Conservation (phyloP, 2,113 vertebrate species). For the Panthera leo region DNA sequence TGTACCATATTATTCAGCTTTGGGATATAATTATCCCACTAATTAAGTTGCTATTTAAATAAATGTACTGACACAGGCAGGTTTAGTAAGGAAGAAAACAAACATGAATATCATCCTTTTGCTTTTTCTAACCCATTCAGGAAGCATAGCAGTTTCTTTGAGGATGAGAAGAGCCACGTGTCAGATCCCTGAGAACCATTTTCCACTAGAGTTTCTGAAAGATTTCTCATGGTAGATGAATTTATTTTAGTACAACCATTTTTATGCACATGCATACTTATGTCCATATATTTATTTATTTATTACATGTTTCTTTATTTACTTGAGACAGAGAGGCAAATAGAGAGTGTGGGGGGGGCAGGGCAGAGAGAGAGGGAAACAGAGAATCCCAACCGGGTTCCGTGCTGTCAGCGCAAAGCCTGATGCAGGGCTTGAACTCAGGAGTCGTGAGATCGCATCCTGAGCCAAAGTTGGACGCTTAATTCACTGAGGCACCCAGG, state of each 20-base stretch:
- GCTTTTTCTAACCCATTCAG: not conserved
- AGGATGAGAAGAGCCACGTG: not conserved
- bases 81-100: not conserved
- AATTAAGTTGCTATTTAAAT: not conserved
- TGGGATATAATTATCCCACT: not conserved
- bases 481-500: too few relatives aligned
- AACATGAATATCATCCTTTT: not conserved
- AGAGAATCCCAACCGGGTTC: too few relatives aligned
- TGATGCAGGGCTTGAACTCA: too few relatives aligned
- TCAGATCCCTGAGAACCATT: not conserved
- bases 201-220: not conserved
- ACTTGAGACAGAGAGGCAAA: too few relatives aligned
- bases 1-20: not conserved
- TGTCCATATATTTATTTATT: not conserved
- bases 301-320: too few relatives aligned
- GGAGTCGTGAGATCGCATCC: too few relatives aligned
- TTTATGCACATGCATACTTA: not conserved
- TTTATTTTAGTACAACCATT: not conserved
- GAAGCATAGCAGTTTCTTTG: not conserved
- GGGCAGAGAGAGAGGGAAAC: too few relatives aligned
- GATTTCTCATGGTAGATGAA: not conserved
- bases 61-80: not conserved
- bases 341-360: too few relatives aligned
- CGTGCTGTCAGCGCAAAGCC: too few relatives aligned
- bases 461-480: too few relatives aligned